Evolutionary conservation across 2,113 vertebrate species (phyloP).

Genomic region (Struthidea cinerea): DNA sequence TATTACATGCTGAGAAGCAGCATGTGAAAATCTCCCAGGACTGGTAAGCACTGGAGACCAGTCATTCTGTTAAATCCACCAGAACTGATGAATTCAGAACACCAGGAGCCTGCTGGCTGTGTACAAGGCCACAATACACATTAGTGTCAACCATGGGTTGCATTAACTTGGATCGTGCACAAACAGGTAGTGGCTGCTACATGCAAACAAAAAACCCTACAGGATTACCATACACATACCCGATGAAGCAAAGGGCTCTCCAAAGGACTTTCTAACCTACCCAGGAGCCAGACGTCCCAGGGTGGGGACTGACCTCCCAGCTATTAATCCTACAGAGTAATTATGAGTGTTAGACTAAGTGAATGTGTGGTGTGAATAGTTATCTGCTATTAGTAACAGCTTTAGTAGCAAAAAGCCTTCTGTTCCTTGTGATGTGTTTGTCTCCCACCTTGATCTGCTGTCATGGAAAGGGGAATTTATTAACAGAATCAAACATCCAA

Average conservation of each 20-base stretch:
- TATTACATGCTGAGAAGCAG: neutral
- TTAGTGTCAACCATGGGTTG: neutral
- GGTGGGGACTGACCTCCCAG: neutral
- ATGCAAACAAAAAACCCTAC: neutral
- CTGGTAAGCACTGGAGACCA: neutral
- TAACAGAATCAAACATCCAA: neutral
- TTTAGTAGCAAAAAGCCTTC: neutral
- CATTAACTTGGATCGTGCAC: neutral
- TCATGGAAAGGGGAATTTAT: neutral
- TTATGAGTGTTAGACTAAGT: fast-evolving
- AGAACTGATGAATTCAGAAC: neutral
- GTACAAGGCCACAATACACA: neutral
- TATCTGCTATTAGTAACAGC: neutral
- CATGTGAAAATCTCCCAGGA: neutral
- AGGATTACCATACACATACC: neutral
- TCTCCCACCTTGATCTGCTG: neutral
- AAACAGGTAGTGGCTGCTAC: neutral
- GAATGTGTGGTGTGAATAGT: neutral
- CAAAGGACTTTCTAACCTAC: neutral
- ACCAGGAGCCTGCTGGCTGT: neutral
- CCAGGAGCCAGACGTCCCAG: neutral
- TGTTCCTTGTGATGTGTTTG: neutral
- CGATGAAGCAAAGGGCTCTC: neutral
- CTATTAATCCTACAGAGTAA: neutral
- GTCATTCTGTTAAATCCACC: neutral